Conservation (phyloP, 2,113 vertebrate species). For the Corythaeola cristata region DNA sequence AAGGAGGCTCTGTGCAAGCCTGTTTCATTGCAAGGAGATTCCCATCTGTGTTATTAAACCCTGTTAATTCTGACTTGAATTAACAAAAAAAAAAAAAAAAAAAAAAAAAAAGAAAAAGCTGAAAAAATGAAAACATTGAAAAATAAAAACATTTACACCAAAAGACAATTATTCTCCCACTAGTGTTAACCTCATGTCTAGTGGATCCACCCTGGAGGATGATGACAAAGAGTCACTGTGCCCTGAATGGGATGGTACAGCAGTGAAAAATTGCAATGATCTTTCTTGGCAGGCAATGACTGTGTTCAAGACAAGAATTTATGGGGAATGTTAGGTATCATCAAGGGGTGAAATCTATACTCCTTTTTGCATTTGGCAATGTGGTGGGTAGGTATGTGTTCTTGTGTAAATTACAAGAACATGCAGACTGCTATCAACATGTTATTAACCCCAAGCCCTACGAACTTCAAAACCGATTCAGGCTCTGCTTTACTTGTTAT, state of each 20-base stretch:
- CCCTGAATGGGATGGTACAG: background rate
- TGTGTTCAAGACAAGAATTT: background rate
- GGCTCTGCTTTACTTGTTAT: background rate
- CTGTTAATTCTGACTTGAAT: background rate
- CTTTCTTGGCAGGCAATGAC: background rate
- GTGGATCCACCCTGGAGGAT: background rate
- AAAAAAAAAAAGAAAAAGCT: background rate
- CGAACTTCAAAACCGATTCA: background rate
- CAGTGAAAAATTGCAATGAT: background rate
- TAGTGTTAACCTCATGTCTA: background rate
- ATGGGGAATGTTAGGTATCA: background rate
- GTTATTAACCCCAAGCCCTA: background rate
- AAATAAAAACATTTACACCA: background rate
- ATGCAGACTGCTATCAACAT: background rate
- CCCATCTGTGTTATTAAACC: background rate
- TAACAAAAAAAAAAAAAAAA: accelerated
- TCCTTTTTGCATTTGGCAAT: background rate
- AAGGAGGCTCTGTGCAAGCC: background rate
- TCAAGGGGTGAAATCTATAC: background rate
- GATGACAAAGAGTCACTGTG: background rate
- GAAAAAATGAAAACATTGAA: background rate
- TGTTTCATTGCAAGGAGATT: background rate
- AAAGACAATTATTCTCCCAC: background rate
- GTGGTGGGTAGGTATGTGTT: background rate
- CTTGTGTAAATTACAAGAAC: background rate